Evolutionary conservation across 2,113 vertebrate species (phyloP).

Genomic region (Daphoenositta chrysoptera): DNA sequence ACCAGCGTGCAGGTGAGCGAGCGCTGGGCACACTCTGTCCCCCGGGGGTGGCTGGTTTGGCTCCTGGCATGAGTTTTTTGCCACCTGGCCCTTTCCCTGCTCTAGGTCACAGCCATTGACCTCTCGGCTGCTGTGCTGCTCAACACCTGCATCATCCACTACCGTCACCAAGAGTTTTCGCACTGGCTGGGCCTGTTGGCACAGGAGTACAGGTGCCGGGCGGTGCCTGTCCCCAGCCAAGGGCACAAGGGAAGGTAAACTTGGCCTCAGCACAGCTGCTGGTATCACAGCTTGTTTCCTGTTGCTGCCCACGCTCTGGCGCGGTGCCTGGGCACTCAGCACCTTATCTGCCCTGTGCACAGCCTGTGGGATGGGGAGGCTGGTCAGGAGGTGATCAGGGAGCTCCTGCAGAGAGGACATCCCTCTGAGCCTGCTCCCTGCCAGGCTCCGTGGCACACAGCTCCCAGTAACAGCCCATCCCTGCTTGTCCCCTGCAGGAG

Average conservation of each 20-base stretch:
- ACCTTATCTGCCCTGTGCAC: not conserved
- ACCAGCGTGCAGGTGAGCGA: conserved; percentile 80
- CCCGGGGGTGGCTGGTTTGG: not conserved
- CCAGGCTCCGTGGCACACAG: not conserved
- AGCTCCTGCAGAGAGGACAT: fast-evolving
- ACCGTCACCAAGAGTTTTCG: conserved; percentile 94
- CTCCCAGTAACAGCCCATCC: not conserved
- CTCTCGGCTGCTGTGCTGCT: conserved; percentile 82
- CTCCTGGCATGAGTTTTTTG: not conserved
- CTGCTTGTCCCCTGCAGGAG: conserved; percentile 60
- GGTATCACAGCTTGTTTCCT: not conserved
- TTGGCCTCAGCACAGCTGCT: not conserved
- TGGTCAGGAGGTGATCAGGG: not conserved
- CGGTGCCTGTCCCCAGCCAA: conserved; percentile 39
- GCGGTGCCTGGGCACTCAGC: not conserved
- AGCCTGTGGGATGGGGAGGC: not conserved
- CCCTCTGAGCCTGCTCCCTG: not conserved
- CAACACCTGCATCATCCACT: conserved; percentile 95
- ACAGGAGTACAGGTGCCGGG: conserved; percentile 70
- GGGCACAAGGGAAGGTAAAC: conserved; percentile 62
- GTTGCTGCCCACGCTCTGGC: not conserved
- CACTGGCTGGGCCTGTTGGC: conserved; percentile 89
- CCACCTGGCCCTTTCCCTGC: not conserved
- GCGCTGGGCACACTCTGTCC: not conserved
- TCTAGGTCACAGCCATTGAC: conserved; percentile 89